phyloP scores from a whole-genome alignment of 2,888 invertebrate genomes.

The Cerceris ruficornis region DNA sequence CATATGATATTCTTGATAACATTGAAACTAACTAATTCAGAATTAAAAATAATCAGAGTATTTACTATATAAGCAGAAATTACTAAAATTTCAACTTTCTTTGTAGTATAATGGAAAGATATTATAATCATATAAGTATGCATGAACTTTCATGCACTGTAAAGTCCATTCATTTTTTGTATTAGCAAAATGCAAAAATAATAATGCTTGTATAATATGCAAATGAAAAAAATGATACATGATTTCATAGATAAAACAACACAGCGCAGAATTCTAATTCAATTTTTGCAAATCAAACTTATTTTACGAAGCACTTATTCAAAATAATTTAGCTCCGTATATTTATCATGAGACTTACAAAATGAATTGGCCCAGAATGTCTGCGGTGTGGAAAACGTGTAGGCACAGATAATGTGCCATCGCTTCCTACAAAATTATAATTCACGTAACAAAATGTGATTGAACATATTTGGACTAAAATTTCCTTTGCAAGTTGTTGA shows the following conservation, averaged over 20 bases:
- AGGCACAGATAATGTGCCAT: constrained; percentile 76
- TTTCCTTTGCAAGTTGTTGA: constrained; percentile 14
- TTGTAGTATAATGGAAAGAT: no score
- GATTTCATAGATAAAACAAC: constrained; percentile 2
- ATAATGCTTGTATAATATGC: not conserved
- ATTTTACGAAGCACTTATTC: constrained; percentile 20
- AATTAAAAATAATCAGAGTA: no score
- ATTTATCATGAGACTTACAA: constrained; percentile 77
- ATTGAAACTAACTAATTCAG: no score
- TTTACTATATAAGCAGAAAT: no score
- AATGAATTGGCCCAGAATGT: constrained; percentile 79
- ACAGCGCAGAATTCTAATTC: not conserved
- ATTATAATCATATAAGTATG: not conserved
- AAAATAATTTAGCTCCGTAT: constrained; percentile 40
- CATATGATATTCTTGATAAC: no score
- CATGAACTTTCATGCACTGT: not conserved
- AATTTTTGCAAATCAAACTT: constrained; percentile 12
- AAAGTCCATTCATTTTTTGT: not conserved
- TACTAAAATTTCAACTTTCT: no score
- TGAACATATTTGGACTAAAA: constrained; percentile 25
- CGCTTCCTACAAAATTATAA: constrained; percentile 79
- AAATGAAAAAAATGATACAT: constrained; percentile 10
- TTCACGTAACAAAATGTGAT: constrained; percentile 42
- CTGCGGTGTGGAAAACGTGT: constrained; percentile 75
- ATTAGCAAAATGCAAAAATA: not conserved